Evolutionary conservation across 2,797 vertebrate genomes (phyloP).

Genomic region (Amblyopsis hoosieri): DNA sequence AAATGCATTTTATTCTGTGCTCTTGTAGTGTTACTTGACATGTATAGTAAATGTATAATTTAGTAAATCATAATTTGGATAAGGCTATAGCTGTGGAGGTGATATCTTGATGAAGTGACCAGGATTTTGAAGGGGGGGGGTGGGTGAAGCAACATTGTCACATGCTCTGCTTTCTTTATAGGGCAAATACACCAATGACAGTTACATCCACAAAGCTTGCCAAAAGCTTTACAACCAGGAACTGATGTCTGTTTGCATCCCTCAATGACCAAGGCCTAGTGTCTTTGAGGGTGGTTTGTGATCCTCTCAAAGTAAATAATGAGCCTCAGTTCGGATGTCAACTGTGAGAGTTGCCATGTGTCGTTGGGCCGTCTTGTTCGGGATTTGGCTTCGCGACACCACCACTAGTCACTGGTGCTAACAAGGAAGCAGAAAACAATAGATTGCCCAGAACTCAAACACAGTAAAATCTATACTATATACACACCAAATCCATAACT

Average conservation of each 20-base stretch:
- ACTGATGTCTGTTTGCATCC: conserved; percentile 54
- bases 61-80: conserved; percentile 61
- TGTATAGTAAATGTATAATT: conserved; percentile 62
- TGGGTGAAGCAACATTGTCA: conserved; percentile 43
- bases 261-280: conserved; percentile 35
- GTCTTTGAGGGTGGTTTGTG: conserved; percentile 47
- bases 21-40: conserved; percentile 65
- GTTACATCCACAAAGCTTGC: conserved; percentile 51
- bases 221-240: conserved; percentile 65
- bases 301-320: conserved; percentile 47
- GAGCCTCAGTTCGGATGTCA: conserved; percentile 48
- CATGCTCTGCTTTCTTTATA: conserved; percentile 57
- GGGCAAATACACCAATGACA: conserved; percentile 55
- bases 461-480: conserved; percentile 56
- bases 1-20: conserved; percentile 77
- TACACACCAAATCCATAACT: conserved; percentile 34
- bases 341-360: conserved; percentile 27
- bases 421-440: conserved; percentile 55
- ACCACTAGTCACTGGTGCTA: conserved; percentile 32
- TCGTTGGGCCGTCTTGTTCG: conserved; percentile 45
- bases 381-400: conserved; percentile 48
- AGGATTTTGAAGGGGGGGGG: conserved; percentile 11
- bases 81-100: conserved; percentile 63
- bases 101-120: conserved; percentile 43
- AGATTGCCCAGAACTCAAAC: conserved; percentile 59